Evolutionary conservation across 2,113 vertebrate genomes (phyloP).

Genomic region (Motacilla alba): DNA sequence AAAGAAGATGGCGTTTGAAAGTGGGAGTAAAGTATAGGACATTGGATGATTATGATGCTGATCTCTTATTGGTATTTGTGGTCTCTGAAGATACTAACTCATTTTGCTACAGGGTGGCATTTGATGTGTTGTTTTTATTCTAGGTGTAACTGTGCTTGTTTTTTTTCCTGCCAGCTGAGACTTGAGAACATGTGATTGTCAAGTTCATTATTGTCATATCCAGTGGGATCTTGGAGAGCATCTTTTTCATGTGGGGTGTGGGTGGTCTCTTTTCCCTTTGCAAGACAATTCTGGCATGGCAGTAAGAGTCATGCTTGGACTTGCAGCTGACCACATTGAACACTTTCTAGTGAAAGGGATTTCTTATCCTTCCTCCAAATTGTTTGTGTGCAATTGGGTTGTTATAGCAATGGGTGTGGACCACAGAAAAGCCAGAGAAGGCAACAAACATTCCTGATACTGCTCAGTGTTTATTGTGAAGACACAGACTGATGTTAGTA

Average conservation of each 20-base stretch:
- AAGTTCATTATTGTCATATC: not conserved
- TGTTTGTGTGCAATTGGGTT: not conserved
- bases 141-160: fast-evolving
- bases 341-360: not conserved
- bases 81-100: not conserved
- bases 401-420: not conserved
- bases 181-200: not conserved
- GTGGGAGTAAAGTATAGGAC: not conserved
- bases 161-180: not conserved
- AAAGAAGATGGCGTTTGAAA: not conserved
- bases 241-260: not conserved
- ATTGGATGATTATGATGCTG: not conserved
- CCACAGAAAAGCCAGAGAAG: not conserved
- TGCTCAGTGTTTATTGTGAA: not conserved
- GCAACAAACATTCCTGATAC: not conserved
- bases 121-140: not conserved
- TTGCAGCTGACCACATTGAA: not conserved
- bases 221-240: not conserved
- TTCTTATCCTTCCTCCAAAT: not conserved
- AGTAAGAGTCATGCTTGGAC: not conserved
- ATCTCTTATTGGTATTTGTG: not conserved
- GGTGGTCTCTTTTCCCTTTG: not conserved
- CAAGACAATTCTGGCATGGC: not conserved
- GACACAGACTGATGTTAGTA: not conserved
- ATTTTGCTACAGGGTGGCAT: not conserved